Evolutionary conservation across 1,140 invertebrate species (phyloP), one percentile per base, ranked within the genome.

Genomic region (Trinorchestia longiramus): DNA sequence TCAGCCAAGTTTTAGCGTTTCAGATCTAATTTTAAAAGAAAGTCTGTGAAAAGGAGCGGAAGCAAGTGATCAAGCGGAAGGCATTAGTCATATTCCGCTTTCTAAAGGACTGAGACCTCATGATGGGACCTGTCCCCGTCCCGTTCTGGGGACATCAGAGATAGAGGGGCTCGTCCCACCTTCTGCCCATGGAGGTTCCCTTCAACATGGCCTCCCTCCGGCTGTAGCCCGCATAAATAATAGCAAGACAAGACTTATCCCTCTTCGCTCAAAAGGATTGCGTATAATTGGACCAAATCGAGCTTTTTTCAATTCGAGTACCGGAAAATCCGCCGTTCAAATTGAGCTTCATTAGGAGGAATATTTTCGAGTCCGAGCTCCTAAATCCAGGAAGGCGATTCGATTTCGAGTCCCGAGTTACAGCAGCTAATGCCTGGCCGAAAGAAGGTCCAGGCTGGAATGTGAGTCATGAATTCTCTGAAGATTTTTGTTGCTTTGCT

Each of bases 201-300:
- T 36, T 77, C 62, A 11, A 6, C 47, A 53, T 53, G 47, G 19
- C 47, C 47, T 6, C 19, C 28, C 15, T 77, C 62, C 28, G 28
- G 62, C 11, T n/a, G 28, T 8, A 28, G 43, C 41, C 41, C 41
- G 41, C 88, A 90, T 43, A 90, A 90, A 90, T 90, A 90, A 90
- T 90, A 11, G 88, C 88, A 90, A 42, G 88, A 42, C 88, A 43
- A 90, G 88, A 43, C 88, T 90, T 90, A 90, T 90, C 88, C 88
- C 43, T 90, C 41, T 28, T 42, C 88, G 88, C 88, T 90, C 88
- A 90, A 90, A 90, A 90, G 88, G 88, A 43, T 90, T 42, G 4
- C 88, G 88, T 90, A 90, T 90, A 90, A 90, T 90, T 90, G 88
- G 88, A 90, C 88, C 43, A 90, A 90, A 90, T 90, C 88, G 88